These are phyloP conservation scores for Coreoperca whiteheadi DNA, from an alignment of 2,113 vertebrate species.

Conservation along the genomic window DNA sequence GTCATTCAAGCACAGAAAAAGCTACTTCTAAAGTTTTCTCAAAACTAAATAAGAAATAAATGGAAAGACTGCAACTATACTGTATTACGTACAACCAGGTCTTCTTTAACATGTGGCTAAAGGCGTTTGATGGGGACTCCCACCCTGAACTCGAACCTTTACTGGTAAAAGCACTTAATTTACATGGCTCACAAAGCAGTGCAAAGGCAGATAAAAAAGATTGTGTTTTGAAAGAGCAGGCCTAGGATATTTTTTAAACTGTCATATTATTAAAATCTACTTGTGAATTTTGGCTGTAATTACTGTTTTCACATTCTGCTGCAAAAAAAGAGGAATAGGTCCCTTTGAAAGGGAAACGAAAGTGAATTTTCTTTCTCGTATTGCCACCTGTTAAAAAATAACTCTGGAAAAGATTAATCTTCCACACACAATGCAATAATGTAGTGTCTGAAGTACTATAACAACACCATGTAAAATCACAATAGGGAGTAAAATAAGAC, in stretches of 20 bases:
- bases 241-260: conserved; percentile 4
- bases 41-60: background rate
- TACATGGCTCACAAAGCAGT: conserved; percentile 9
- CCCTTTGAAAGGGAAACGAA: conserved; percentile 30
- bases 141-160: conserved; percentile 5
- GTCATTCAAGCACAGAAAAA: background rate
- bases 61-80: background rate
- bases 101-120: background rate
- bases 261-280: conserved; percentile 50
- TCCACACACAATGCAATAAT: conserved; percentile 10
- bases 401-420: conserved; percentile 31
- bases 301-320: conserved; percentile 52
- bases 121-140: conserved; percentile 11
- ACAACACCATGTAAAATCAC: conserved; percentile 29
- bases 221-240: conserved; percentile 33
- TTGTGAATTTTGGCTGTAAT: conserved; percentile 38
- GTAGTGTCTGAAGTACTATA: conserved; percentile 3
- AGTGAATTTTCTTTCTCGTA: conserved; percentile 19
- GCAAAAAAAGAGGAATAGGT: conserved; percentile 45
- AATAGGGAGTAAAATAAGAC: conserved; percentile 5
- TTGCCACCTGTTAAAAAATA: background rate
- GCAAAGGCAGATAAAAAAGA: conserved; percentile 18
- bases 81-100: background rate
- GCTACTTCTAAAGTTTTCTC: background rate
- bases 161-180: conserved; percentile 3